Evolutionary conservation across 2,888 invertebrate species (phyloP).

Genomic region (Cheilosia scutellata): DNA sequence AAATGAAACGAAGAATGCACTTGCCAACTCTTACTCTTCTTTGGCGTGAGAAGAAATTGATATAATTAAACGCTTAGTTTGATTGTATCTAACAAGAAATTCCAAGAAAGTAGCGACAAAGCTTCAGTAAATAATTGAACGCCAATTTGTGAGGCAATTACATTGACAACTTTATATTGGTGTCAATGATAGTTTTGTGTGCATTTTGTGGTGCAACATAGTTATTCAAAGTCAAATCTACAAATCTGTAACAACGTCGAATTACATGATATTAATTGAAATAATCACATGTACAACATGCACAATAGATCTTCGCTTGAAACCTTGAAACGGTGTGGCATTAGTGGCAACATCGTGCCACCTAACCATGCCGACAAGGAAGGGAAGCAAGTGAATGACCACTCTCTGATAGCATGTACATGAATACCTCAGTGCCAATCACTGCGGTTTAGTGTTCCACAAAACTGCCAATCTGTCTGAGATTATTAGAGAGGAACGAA

Average conservation of each 20-base stretch:
- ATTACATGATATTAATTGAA: slow-evolving; percentile 56
- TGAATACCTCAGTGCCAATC: slow-evolving; percentile 48
- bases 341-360: slow-evolving; percentile 13
- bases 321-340: slow-evolving; percentile 49
- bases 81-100: too few relatives aligned
- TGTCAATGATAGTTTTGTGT: background rate
- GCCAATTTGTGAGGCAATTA: too few relatives aligned
- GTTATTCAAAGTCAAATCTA: slow-evolving; percentile 16
- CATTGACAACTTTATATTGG: too few relatives aligned
- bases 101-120: too few relatives aligned
- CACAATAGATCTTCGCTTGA: slow-evolving; percentile 23
- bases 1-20: too few relatives aligned
- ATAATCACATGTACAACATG: slow-evolving; percentile 35
- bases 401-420: slow-evolving; percentile 27
- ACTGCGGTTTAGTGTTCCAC: slow-evolving; percentile 68
- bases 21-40: too few relatives aligned
- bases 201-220: slow-evolving; percentile 31
- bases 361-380: slow-evolving; percentile 7
- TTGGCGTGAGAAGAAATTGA: too few relatives aligned
- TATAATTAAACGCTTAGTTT: too few relatives aligned
- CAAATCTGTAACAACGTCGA: slow-evolving; percentile 36
- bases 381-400: slow-evolving; percentile 52
- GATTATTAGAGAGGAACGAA: slow-evolving; percentile 65
- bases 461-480: slow-evolving; percentile 54
- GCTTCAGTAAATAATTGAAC: too few relatives aligned